phyloP scores from a whole-genome alignment of 1,140 invertebrate species.

The Drosophila pectinifera region DNA sequence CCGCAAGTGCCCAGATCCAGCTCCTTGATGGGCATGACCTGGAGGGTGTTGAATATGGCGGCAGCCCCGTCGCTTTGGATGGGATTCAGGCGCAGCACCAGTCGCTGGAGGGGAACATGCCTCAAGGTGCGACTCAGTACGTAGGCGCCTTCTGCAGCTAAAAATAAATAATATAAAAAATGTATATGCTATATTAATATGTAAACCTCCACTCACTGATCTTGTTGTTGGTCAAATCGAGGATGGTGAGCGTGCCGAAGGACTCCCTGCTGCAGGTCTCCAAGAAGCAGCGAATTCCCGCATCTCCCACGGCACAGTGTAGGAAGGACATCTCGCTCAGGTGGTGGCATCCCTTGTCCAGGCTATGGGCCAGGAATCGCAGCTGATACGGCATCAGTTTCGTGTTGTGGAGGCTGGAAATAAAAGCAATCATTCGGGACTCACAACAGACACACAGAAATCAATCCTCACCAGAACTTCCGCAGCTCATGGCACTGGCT shows the following conservation, averaged over 20 bases:
- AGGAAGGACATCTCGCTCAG: slow-evolving; percentile 69
- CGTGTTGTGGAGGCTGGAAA: slow-evolving; percentile 73
- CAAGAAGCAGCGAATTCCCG: slow-evolving; percentile 78
- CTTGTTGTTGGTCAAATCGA: slow-evolving; percentile 84
- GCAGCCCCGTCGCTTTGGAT: slow-evolving; percentile 81
- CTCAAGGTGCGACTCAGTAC: slow-evolving; percentile 64
- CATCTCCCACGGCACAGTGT: slow-evolving; percentile 81
- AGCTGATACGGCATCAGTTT: slow-evolving; percentile 78
- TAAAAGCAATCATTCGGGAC: background rate
- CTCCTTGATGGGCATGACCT: slow-evolving; percentile 61
- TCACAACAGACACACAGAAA: background rate
- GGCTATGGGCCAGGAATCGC: slow-evolving; percentile 67
- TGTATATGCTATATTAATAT: background rate
- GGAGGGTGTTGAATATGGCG: slow-evolving; percentile 73
- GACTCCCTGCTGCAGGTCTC: slow-evolving; percentile 75
- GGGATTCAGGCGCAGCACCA: slow-evolving; percentile 78
- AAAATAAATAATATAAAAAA: background rate
- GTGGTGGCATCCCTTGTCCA: slow-evolving; percentile 81
- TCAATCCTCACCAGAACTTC: slow-evolving; percentile 69
- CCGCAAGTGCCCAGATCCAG: slow-evolving; percentile 73
- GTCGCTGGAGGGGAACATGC: slow-evolving; percentile 55
- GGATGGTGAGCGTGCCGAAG: slow-evolving; percentile 67
- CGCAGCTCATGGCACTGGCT: slow-evolving; percentile 74
- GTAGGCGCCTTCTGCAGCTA: slow-evolving; percentile 82
- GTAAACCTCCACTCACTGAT: slow-evolving; percentile 61